These are phyloP conservation scores for Casuarius casuarius DNA, from an alignment of 2,113 vertebrate species.

Conservation along the genomic window DNA sequence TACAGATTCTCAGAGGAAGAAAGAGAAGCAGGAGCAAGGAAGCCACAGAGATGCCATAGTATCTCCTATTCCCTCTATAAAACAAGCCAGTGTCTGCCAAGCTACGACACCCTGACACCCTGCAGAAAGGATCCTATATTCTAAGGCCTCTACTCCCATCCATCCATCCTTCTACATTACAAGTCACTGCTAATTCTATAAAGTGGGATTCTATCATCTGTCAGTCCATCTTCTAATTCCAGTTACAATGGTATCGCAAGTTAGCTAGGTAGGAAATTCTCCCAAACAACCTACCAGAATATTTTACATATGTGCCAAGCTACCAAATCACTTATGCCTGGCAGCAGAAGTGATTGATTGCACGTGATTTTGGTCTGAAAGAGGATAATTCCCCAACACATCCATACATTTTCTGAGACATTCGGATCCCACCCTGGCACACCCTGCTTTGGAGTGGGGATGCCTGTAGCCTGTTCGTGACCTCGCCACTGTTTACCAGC, in stretches of 20 bases:
- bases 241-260: neutral
- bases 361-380: neutral
- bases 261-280: neutral
- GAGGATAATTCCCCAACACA: neutral
- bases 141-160: no score
- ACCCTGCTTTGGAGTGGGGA: neutral
- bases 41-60: neutral
- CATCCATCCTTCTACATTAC: neutral
- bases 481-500: neutral
- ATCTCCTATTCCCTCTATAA: accelerated
- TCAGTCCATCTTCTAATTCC: neutral
- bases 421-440: neutral
- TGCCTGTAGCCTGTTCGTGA: neutral
- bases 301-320: neutral
- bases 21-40: neutral
- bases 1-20: neutral
- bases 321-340: neutral
- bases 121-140: neutral
- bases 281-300: neutral
- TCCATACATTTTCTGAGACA: neutral
- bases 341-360: neutral
- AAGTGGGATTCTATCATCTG: neutral
- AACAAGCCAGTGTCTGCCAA: neutral
- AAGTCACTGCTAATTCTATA: neutral
- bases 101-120: neutral